Base-by-base conservation (phyloP, 2,797 vertebrate species). In the Pseudomugil tenellus region DNA sequence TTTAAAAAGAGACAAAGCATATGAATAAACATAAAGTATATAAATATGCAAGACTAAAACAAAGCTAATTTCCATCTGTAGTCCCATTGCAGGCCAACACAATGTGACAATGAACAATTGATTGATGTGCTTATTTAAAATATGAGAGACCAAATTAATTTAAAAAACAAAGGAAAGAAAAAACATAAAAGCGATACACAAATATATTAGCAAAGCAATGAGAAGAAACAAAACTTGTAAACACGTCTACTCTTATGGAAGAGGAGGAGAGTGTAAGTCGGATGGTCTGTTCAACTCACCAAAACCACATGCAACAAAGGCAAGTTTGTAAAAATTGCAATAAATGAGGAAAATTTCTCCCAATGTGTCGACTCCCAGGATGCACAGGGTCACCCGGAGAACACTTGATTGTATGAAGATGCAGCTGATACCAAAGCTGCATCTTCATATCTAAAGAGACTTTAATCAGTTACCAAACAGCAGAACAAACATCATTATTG, bases 381-480 rank as follows among this genome's bases (percentile, higher is more conserved):
- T 26, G 56, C 53, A 67, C 53, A 52, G 73, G 5, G 72, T 85
- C 66, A 83, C 54, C 77, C 63, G 64, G 74, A 80, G 79, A 74
- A 67, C 71, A 73, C 76, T 83, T 70, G 73, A 76, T 73, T 58
- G 31, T 41, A 75, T 74, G 58, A 79, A 81, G 29, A n/a, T 74
- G 67, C 78, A 70, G 78, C 82, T 76, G 73, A 85, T 70, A 67
- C 58, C 49, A 25, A 80, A 61, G 76, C 71, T 49, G 64, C 59
- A 66, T 81, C 70, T 77, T 54, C 72, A 78, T 71, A 84, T 35
- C 34, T 79, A 89, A 91, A 79, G 69, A 89, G 84, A 76, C 66
- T 84, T 85, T 74, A 83, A 87, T 87, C 37, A 39, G 5, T 39
- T 84, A 84, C 83, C 83, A 86, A 87, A 86, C 79, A 74, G 82